Evolutionary conservation across 2,113 vertebrate genomes (phyloP), one percentile per base, ranked within the genome.

Genomic region (Petrocephalus microphthalmus): DNA sequence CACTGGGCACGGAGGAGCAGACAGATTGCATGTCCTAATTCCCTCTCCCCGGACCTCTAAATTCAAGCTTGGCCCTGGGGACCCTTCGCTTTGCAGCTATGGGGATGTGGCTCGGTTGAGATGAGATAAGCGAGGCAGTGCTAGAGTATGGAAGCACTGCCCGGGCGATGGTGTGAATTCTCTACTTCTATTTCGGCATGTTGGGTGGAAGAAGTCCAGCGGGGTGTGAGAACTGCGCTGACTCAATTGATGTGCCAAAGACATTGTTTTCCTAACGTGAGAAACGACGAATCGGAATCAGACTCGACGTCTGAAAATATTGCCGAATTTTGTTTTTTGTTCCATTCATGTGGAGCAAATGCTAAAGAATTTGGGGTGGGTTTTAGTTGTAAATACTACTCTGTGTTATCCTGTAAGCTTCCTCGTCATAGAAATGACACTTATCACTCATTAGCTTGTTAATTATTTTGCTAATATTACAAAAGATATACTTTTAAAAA

Each of bases 11-110:
- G 29, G 29, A 42, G 71, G 71, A 33, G 33, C 71, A 78, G 71
- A 42, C 71, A 78, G 71, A 83, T 83, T 22, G 81, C 81, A 45
- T 22, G 37, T 45, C 37, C 81, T 83, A 83, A 83, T 83, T 83
- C 81, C 81, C 37, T 47, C 20, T 83, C 81, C 37, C 81, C 45
- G 81, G 81, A 42, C 81, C 81, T 83, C 81, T 83, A 42, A 49
- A 49, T 47, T 42, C 81, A 49, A 42, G 81, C 81, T 49, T n/a
- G 81, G 81, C 81, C 45, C 37, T n/a, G 7, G 45, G 81, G 81
- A 83, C 22, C 19, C 81, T 83, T 47, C 42, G 2, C 20, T n/a
- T 83, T 49, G 20, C 42, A 49, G 81, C 81, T 49, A 78, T 42
- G 33, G 71, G 71, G 33, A 78, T 78, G 42, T 13, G 71, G 71